Conservation (phyloP, 1,140 invertebrate genomes). For the Ooceraea biroi region DNA sequence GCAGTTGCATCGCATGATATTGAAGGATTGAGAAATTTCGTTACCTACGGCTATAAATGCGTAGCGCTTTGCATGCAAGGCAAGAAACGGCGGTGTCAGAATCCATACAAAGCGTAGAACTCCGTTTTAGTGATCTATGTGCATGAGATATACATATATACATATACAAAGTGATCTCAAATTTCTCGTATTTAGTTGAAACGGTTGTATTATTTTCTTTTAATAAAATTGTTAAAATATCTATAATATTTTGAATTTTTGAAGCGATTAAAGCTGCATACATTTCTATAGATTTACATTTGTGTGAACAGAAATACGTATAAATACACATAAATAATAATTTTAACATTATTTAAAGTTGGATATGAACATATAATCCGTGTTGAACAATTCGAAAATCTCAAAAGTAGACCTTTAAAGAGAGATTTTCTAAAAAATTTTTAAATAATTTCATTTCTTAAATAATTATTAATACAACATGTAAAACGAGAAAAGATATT, state of each 20-base stretch:
- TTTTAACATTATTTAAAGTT: background rate
- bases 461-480: too few relatives aligned
- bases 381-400: background rate
- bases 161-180: background rate
- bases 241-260: too few relatives aligned
- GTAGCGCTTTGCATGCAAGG: background rate
- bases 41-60: constrained; percentile 16
- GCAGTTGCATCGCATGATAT: constrained; percentile 9
- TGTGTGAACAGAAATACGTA: too few relatives aligned
- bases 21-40: constrained; percentile 27
- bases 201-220: too few relatives aligned
- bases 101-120: background rate
- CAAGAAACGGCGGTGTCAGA: background rate
- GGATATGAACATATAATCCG: background rate
- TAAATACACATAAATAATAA: background rate
- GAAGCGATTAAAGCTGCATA: too few relatives aligned
- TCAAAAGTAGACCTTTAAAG: background rate
- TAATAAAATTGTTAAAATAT: too few relatives aligned
- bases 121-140: background rate
- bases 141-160: too few relatives aligned
- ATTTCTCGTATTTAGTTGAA: background rate
- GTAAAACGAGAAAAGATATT: background rate
- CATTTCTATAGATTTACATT: too few relatives aligned
- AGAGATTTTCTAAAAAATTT: background rate
- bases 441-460: too few relatives aligned